Evolutionary conservation across 2,888 invertebrate genomes (phyloP).

Genomic region (Leptinotarsa peninsularis): DNA sequence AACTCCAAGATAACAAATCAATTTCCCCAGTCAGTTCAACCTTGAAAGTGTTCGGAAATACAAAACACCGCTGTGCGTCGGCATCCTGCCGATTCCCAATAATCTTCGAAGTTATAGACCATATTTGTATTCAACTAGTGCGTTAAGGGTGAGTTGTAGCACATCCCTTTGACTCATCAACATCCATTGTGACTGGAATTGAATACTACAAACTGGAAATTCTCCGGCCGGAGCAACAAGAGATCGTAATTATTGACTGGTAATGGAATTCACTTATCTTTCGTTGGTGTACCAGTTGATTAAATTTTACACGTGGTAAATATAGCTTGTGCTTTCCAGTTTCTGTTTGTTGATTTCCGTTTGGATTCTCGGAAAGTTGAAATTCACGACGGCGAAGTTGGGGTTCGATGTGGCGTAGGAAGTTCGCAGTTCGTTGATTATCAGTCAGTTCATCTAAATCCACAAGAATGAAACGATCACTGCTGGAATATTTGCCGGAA

Average conservation of each 20-base stretch:
- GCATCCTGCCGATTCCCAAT: constrained; percentile 24
- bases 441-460: too few relatives aligned
- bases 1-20: constrained; percentile 8
- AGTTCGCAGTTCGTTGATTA: not conserved
- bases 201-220: constrained; percentile 64
- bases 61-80: constrained; percentile 6
- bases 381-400: not conserved
- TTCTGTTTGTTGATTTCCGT: constrained; percentile 18
- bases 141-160: constrained; percentile 51
- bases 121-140: constrained; percentile 57
- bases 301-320: constrained; percentile 42
- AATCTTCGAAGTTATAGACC: constrained; percentile 40
- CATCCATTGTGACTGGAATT: constrained; percentile 61
- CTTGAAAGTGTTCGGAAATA: constrained; percentile 20
- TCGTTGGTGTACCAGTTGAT: constrained; percentile 41
- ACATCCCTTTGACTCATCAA: constrained; percentile 63
- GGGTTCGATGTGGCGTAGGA: not conserved
- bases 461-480: too few relatives aligned
- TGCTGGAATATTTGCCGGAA: too few relatives aligned
- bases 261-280: constrained; percentile 59
- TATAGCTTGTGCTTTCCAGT: constrained; percentile 11
- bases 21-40: constrained; percentile 11
- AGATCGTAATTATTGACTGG: constrained; percentile 62
- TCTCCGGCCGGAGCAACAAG: constrained; percentile 59
- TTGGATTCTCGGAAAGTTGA: not conserved